Evolutionary conservation across 2,797 vertebrate genomes (phyloP), one percentile per base, ranked within the genome.

Genomic region (Alcedo quadribrachys): DNA sequence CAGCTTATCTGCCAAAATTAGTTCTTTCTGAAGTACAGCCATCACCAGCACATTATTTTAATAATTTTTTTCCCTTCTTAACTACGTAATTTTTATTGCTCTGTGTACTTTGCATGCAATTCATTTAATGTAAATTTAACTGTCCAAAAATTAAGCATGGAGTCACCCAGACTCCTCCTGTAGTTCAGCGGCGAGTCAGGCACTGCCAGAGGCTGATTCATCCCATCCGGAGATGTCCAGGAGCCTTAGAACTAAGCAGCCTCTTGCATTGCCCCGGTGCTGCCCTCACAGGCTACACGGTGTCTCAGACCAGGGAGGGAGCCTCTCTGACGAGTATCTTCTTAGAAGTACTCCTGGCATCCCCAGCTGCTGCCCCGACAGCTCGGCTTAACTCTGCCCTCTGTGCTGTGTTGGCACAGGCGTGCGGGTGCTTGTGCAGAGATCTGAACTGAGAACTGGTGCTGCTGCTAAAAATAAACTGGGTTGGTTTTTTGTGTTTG

Each of bases 1-100:
- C 24, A 63, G 46, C 40, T 90, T 70, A 19, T 69, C 73, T 87
- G 65, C 16, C 43, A 85, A 76, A 90, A 89, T 40, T 42, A 66
- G 10, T 86, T 85, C 46, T 90, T 94, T 92, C 60, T 94, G 81
- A 90, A 89, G 33, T 53, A 63, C 6, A 73, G 60, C 22, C 80
- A 67, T 82, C 43, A 78, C 51, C 50, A 88, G 50, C 9, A 62
- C 62, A 54, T 33, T 82, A 57, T 46, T 65, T 32, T 54, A 90
- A 25, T 24, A 2, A 4, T 58, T 22, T 78, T 78, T 73, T n/a
- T n/a, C 25, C 74, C 77, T 58, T 74, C 73, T 75, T 87, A 65
- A 65, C 30, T 11, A 21, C 30, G 24, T 42, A 14, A 9, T 90
- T 90, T 91, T 85, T 40, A 60, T 24, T 77, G 48, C 17, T 28